Percentiles rank a stretch among this genome's conserved stretches.
These are phyloP conservation scores for Cygnus atratus DNA, from an alignment of 2,113 vertebrate species.

Conservation along the genomic window DNA sequence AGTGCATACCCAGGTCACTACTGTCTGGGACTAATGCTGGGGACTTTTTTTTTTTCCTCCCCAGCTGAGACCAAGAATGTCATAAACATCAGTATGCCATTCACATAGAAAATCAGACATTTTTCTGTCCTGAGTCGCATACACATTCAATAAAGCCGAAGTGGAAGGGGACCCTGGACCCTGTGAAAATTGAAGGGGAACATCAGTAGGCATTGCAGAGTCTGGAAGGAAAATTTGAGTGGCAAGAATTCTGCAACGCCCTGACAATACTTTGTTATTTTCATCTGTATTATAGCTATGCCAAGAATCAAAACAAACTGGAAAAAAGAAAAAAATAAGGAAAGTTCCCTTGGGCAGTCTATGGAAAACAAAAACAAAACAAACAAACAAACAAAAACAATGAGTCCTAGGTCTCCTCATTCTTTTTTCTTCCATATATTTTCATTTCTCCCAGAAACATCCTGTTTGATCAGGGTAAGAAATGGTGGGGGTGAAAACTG, in stretches of 20 bases:
- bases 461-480: background rate
- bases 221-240: background rate
- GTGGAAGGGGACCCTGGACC: background rate
- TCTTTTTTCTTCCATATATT: background rate
- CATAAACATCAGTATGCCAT: background rate
- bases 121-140: background rate
- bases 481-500: background rate
- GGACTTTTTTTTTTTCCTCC: background rate
- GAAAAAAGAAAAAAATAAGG: background rate
- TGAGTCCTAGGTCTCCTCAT: background rate
- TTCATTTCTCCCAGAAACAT: background rate
- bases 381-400: background rate
- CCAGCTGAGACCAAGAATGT: background rate
- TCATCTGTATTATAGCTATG: background rate
- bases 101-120: background rate
- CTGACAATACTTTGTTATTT: background rate
- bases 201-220: background rate
- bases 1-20: fast-evolving
- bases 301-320: background rate
- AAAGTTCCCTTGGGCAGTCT: background rate
- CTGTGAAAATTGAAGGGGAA: background rate
- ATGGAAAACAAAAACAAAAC: background rate
- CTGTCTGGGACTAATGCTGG: background rate
- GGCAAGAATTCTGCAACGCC: background rate
- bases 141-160: background rate